These are phyloP conservation scores for Cynodonichthys magdalenae DNA, from an alignment of 2,797 vertebrate genomes.

Conservation along the genomic window DNA sequence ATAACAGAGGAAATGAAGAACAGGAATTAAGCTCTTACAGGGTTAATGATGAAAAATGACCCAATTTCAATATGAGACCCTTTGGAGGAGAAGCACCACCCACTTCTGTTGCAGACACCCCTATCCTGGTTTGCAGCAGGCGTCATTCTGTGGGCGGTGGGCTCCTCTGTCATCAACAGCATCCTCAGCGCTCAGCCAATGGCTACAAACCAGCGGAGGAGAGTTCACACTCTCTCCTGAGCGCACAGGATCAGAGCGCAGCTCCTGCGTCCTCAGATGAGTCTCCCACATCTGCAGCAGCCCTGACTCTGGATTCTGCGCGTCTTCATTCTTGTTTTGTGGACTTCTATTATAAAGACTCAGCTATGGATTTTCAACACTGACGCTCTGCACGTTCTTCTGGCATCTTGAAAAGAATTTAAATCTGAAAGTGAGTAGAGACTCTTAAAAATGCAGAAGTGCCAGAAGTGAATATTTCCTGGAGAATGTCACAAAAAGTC, in stretches of 20 bases:
- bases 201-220: conserved; percentile 31
- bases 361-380: not conserved
- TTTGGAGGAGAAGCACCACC: not conserved
- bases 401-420: conserved; percentile 13
- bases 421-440: conserved; percentile 44
- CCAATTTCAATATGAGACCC: too few relatives aligned
- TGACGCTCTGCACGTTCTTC: not conserved
- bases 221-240: conserved; percentile 35
- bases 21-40: not conserved
- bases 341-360: not conserved
- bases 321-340: not conserved
- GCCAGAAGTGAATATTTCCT: not conserved
- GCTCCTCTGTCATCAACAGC: conserved; percentile 39
- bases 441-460: not conserved
- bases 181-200: conserved; percentile 55
- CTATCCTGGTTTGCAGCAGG: conserved; percentile 2
- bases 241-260: conserved; percentile 35
- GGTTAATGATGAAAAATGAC: not conserved
- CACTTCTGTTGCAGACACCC: conserved; percentile 3
- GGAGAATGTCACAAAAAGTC: not conserved
- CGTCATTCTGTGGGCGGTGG: conserved; percentile 9
- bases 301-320: not conserved
- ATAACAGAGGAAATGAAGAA: not conserved
- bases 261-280: conserved; percentile 7
- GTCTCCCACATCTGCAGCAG: conserved; percentile 14